Conservation (phyloP, 2,113 vertebrate species). For the Ranitomeya imitator region DNA sequence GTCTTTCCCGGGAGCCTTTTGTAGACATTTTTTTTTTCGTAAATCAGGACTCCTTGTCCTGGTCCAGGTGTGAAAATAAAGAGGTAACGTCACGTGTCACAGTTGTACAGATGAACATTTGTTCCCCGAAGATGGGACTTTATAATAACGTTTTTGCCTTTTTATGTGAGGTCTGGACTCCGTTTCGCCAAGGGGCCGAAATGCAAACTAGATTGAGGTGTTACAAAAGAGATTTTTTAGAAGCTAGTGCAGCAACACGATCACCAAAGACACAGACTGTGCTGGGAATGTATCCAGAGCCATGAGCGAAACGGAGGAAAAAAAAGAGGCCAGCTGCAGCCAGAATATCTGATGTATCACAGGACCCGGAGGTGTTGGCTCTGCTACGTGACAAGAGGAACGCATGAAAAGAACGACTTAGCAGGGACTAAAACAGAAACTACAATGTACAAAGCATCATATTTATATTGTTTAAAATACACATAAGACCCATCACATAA, state of each 20-base stretch:
- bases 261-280: not conserved
- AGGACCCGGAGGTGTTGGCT: constrained; percentile 6
- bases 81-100: not conserved
- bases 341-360: constrained; percentile 20
- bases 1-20: not conserved
- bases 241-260: not conserved
- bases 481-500: not conserved
- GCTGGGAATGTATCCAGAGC: constrained; percentile 10
- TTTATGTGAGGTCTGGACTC: not conserved
- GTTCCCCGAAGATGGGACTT: not conserved
- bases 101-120: not conserved
- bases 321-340: not conserved
- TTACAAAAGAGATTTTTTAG: not conserved
- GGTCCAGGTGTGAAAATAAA: not conserved
- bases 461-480: not conserved
- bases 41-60: not conserved
- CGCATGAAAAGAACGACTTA: not conserved
- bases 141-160: not conserved
- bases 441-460: not conserved
- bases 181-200: not conserved
- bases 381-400: constrained; percentile 6
- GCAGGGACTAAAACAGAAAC: not conserved
- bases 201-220: not conserved
- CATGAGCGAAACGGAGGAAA: constrained; percentile 7
- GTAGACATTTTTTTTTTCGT: not conserved